Evolutionary conservation across 2,888 invertebrate genomes (phyloP), one percentile per base, ranked within the genome.

Genomic region (Bellardia bayeri): DNA sequence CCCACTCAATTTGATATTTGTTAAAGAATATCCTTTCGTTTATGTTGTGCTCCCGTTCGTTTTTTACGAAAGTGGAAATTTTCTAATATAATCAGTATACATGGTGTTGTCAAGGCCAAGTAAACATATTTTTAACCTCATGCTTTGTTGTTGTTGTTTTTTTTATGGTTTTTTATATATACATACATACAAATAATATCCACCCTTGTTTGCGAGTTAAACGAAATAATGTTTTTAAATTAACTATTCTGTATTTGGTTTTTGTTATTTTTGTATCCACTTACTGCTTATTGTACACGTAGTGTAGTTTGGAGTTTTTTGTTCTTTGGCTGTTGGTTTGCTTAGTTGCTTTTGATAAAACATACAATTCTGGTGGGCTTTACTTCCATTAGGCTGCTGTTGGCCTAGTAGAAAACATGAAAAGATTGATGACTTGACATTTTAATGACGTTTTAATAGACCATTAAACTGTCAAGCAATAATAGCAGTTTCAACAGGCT

Each of bases 341-440:
- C 11, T 14, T 68, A 16, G 49, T 75, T 58, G 9, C 14, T 74
- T 64, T 78, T 64, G 64, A 37, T 30, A 16, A 16, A 42, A 74
- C 37, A 0, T 13, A 11, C 37, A 23, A 16, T 74, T 78, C 78
- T 63, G n/a, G 64, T 40, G 68, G 69, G 79, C 82, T 61, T 75
- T 76, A 30, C 74, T 69, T 74, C 4, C 54, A 49, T 71, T 54
- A 51, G 51, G n/a, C 86, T 89, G 87, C 93, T 93, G 93, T 86
- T 91, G 89, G 85, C 93, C 93, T 93, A 91, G 90, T 93, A 90
- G 87, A 92, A 92, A 90, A 90, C 89, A 91, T 91, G 91, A 92
- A 93, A 93, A 93, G 93, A 93, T 93, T 93, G 93, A 93, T 93
- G 93, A 93, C 92, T 93, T 93, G 93, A 93, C 93, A 91, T 92